Evolutionary conservation across 2,888 invertebrate species (phyloP), one percentile per base, ranked within the genome.

Genomic region (Timandra comae): DNA sequence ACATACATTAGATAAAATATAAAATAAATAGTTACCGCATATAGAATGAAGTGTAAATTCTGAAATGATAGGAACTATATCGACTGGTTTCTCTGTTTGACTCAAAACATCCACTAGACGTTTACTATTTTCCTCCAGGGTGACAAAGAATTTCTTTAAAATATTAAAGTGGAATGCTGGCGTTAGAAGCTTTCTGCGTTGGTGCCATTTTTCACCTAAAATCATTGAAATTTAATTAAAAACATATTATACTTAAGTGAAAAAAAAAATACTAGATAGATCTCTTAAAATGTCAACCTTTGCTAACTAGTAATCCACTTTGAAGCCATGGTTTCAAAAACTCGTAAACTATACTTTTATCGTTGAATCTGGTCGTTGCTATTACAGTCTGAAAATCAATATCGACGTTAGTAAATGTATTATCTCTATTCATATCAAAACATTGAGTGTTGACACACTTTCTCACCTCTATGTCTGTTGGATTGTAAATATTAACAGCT

Each of bases 161-260:
- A 91, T 85, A 47, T 88, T 90, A 41, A 90, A 91, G 55, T 91
- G 90, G 54, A 91, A 91, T 0, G 90, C 85, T 0, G 91, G 89
- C 0, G 90, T 90, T 2, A 91, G 57, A 30, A 90, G 78, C 61
- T 88, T 90, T 32, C 91, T 68, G n/a, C 90, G 77, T 0, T 62
- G 56, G 16, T 87, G 87, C 91, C 91, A 91, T 64, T 90, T 90
- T 16, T 48, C 29, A 29, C 87, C 88, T 88, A 29, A n/a, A 46
- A n/a, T n/a, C n/a, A n/a, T n/a, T n/a, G n/a, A n/a, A n/a, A n/a
- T n/a, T n/a, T n/a, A n/a, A n/a, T n/a, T n/a, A n/a, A n/a, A n/a
- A n/a, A n/a, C n/a, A n/a, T 23, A 7, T 23, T 23, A 9, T 23
- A 7, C 4, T 23, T 23, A 1, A n/a, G 9, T 23, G 6, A 2